These are phyloP conservation scores for Leuciscus waleckii DNA, from an alignment of 2,797 vertebrate species.

Conservation along the genomic window DNA sequence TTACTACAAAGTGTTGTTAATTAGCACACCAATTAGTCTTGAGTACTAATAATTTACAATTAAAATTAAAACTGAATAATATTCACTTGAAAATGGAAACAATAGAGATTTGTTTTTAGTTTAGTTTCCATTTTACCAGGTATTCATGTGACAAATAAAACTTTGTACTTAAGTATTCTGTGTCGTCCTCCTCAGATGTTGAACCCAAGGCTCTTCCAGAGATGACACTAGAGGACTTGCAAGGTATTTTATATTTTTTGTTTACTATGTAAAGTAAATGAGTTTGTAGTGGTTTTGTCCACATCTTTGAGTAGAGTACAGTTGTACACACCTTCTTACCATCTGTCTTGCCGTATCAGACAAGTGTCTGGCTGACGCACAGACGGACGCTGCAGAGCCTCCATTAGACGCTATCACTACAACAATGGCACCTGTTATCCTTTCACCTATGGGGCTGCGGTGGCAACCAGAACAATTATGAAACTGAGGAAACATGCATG, in stretches of 20 bases:
- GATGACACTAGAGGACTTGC: slow-evolving; percentile 54
- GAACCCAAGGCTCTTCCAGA: slow-evolving; percentile 44
- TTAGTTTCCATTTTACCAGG: background rate
- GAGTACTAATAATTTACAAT: background rate
- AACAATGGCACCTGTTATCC: slow-evolving; percentile 69
- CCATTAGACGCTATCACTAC: slow-evolving; percentile 76
- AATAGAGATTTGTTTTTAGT: background rate
- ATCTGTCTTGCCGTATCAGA: slow-evolving; percentile 67
- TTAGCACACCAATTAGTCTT: background rate
- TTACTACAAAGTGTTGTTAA: background rate
- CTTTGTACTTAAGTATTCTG: background rate
- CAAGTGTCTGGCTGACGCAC: slow-evolving; percentile 66
- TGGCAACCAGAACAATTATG: slow-evolving; percentile 58
- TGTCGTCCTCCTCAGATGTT: slow-evolving; percentile 30
- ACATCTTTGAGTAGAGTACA: background rate
- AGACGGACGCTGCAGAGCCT: slow-evolving; percentile 79
- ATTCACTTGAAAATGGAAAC: background rate
- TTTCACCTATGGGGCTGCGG: slow-evolving; percentile 57
- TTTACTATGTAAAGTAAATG: background rate
- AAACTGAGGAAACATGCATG: slow-evolving; percentile 52
- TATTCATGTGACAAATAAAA: background rate
- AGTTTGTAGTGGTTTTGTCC: background rate
- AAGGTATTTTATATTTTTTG: slow-evolving; percentile 56
- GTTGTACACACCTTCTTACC: background rate
- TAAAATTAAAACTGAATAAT: background rate